Conservation (phyloP, 2,888 invertebrate genomes). For the Tipula confusa region DNA sequence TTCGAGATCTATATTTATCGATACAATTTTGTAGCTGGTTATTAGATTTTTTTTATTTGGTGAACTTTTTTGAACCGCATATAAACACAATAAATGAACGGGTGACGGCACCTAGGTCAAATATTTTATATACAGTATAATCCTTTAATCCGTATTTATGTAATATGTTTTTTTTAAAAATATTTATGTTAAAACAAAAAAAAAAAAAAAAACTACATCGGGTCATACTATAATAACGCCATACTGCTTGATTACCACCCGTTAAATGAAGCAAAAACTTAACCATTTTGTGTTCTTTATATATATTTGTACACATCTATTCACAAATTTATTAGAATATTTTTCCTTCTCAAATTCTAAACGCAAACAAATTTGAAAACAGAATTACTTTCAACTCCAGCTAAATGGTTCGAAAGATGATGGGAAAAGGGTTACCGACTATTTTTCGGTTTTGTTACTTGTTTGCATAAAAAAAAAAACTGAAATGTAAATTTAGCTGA, state of each 20-base stretch:
- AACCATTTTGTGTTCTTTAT: background rate
- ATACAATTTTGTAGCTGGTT: background rate
- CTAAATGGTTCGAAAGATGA: background rate
- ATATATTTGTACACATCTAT: too few species aligned
- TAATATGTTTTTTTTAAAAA: too few species aligned
- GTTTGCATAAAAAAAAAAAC: background rate
- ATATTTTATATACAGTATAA: background rate
- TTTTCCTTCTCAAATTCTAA: background rate
- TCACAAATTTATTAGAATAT: background rate
- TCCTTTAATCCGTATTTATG: background rate
- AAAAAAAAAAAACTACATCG: too few species aligned
- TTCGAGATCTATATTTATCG: conserved; percentile 25
- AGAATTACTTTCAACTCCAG: background rate
- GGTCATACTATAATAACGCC: too few species aligned
- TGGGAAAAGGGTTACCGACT: background rate
- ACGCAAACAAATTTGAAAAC: background rate
- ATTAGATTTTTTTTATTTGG: background rate
- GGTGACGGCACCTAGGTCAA: background rate
- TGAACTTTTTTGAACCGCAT: background rate
- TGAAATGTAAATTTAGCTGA: conserved; percentile 12
- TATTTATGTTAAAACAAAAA: too few species aligned
- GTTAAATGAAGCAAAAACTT: background rate
- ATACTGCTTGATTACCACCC: background rate
- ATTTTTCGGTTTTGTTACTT: background rate
- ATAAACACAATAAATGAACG: background rate